Base-by-base conservation (phyloP, 2,888 invertebrate genomes). In the Ganaspis brasiliensis region DNA sequence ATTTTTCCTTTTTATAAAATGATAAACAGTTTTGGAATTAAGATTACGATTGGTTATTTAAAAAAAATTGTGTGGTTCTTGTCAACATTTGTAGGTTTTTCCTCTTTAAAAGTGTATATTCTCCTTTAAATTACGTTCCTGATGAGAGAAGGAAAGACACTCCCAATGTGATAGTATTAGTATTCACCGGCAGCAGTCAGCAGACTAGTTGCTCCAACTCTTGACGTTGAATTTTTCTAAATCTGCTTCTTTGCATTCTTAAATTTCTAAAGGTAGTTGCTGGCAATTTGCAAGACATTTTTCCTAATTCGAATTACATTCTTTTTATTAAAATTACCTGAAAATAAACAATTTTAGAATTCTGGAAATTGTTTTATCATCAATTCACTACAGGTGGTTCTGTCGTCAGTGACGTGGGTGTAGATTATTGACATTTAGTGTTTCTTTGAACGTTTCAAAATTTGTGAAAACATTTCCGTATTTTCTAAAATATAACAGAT, bases 41-140 rank as follows among this genome's bases (percentile, higher is more conserved):
- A 49, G 6, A 31, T 4, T 31, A 31, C 31, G 31, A 4, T 31
- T 31, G 31, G 2, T 2, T 4, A 31, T n/a, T 4, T 8, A 14
- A n/a, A 67, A 45, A 26, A 24, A 14, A 1, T 6, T 4, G 1
- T 6, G 3, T 9, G 40, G 12, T 45, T 45, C 9, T 4, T n/a
- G 9, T 8, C 14, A 63, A n/a, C 6, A 40, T 45, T 26, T n/a
- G 1, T 21, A 12, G 12, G n/a, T 21, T 57, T 57, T 21, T n/a
- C 9, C 14, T 24, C 24, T 24, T n/a, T 0, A n/a, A 45, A 24
- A 9, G 24, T 21, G 6, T 24, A 1, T 3, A 8, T 19, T 21
- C 67, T n/a, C 45, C 67, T 45, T n/a, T 26, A 67, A 67, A 45
- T 45, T 67, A 67, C 67, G 45, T n/a, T 67, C 67, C 45, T 67